Base-by-base conservation (phyloP, 2,797 vertebrate genomes). In the Sus cebifrons region DNA sequence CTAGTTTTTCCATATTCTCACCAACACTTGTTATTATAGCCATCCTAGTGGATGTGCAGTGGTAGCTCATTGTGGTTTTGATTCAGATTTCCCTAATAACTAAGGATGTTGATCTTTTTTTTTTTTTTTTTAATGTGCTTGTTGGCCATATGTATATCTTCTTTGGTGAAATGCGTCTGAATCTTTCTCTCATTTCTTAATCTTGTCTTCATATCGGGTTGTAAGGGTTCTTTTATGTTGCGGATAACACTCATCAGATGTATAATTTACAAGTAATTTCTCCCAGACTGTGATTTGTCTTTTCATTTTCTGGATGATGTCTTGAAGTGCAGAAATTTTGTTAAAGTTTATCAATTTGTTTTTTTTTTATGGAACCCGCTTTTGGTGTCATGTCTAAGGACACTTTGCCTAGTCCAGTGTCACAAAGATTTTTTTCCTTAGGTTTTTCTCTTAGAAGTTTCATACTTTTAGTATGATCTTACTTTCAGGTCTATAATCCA, bases 301-400 rank as follows among this genome's bases (percentile, higher is more conserved):
- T 83, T 96, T 91, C 21, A 32, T 92, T 94, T 84, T 79, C 87
- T 62, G 70, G 27, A 58, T 73, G 17, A 77, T 94, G 13, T 64
- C 21, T 71, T 32, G 23, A 87, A 83, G 58, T 77, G 21, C 73
- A 27, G 13, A 89, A 65, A 23, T 75, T 94, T 81, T 60, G 36
- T 36, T 36, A 36, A 36, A 36, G 36, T 36, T 36, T 36, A 36
- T 36, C 36, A 36, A 36, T 36, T 36, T 36, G 36, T 36, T 36
- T 36, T 75, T 81, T n/a, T 60, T 95, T 91, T 64, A 86, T 71
- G 44, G 21, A 81, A 81, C 40, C 14, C 75, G 14, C n/a, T 86
- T 91, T 87, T 29, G 60, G 60, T 70, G 27, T 91, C 88, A 83
- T 60, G 44, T 54, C n/a, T 67, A 17, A 77, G 87, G 91, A 91